phyloP scores from a whole-genome alignment of 2,888 invertebrate genomes.

The Sesia apiformis region DNA sequence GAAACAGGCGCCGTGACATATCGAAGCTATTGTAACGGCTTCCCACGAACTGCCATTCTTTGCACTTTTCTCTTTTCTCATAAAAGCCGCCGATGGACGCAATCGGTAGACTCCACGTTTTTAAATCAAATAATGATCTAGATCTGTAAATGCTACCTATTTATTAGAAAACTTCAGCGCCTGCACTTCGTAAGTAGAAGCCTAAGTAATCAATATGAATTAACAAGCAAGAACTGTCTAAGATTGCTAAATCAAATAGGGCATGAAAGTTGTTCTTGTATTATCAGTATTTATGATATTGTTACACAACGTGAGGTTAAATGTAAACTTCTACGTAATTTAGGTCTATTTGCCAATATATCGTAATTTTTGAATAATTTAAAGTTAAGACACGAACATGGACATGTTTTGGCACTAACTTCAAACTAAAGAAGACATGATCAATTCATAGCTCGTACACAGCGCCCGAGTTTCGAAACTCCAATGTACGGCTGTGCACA shows the following conservation, averaged over 20 bases:
- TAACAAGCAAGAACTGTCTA: no score
- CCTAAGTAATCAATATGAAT: no score
- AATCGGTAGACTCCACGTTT: conserved; percentile 42
- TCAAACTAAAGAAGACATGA: conserved; percentile 14
- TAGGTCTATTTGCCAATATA: no score
- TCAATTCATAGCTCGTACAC: conserved; percentile 29
- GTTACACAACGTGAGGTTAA: no score
- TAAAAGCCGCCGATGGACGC: conserved; percentile 40
- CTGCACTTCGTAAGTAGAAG: no score
- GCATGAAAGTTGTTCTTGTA: no score
- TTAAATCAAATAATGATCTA: conserved; percentile 34
- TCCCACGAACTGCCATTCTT: conserved; percentile 65
- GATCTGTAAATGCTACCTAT: conserved; percentile 4
- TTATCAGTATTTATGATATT: no score
- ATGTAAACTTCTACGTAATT: no score
- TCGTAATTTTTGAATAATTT: not conserved
- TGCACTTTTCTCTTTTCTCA: conserved; percentile 71
- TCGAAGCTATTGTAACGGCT: conserved; percentile 47
- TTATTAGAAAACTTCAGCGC: no score
- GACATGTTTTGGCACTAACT: conserved; percentile 23
- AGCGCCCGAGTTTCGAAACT: conserved; percentile 43
- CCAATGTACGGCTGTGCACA: conserved; percentile 16
- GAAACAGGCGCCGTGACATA: conserved; percentile 57
- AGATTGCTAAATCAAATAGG: no score
- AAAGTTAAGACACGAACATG: conserved; percentile 1